Conservation (phyloP, 2,113 vertebrate species). For the Hemiscyllium ocellatum region DNA sequence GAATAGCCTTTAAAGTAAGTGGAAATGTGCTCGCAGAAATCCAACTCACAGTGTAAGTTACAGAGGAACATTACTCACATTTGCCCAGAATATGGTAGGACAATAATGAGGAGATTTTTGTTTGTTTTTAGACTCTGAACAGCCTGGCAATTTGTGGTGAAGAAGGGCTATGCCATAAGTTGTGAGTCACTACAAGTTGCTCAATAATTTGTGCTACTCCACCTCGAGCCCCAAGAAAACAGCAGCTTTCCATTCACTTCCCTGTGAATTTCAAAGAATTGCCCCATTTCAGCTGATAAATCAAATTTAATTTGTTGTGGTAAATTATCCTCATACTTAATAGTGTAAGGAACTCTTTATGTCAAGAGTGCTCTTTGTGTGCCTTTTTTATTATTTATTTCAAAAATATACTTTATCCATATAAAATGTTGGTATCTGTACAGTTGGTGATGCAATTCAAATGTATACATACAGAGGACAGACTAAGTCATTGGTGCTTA, state of each 20-base stretch:
- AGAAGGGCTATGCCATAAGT: not conserved
- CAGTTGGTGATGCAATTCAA: no score
- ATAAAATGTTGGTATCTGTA: no score
- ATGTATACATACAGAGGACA: no score
- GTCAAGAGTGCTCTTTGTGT: no score
- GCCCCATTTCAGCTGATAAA: not conserved
- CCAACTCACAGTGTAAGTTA: not conserved
- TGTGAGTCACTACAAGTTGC: not conserved
- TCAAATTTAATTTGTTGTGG: not conserved
- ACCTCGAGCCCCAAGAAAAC: not conserved
- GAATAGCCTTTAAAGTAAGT: not conserved
- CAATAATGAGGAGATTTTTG: not conserved
- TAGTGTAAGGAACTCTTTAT: not conserved
- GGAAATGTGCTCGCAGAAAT: not conserved
- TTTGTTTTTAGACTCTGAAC: not conserved
- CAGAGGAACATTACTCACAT: not conserved
- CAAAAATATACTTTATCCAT: no score
- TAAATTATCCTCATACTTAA: not conserved
- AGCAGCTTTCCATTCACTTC: not conserved
- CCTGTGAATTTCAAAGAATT: not conserved
- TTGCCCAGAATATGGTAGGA: not conserved
- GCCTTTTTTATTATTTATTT: no score
- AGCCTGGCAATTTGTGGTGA: not conserved
- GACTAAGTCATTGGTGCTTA: no score
- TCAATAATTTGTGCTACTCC: not conserved